Evolutionary conservation across 2,113 vertebrate species (phyloP), one percentile per base, ranked within the genome.

Genomic region (Vulpes lagopus): DNA sequence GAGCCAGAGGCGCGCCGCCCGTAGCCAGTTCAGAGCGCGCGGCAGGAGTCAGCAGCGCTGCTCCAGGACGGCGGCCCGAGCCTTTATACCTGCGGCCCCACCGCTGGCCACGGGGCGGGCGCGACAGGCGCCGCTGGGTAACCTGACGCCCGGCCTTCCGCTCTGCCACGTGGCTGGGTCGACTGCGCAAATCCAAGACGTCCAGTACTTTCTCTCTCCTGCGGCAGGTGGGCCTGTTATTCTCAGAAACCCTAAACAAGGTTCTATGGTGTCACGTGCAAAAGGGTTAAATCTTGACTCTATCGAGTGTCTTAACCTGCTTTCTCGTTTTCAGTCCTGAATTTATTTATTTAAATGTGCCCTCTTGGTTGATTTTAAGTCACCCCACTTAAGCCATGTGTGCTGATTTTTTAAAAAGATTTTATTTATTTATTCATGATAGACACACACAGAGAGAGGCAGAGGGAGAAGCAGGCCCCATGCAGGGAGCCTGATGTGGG

Each of bases 141-240:
- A 98, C 84, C 87, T 78, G 97, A 97, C 0, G 43, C 96, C 80
- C 5, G 67, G 83, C 73, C 93, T 81, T 57, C 67, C 76, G 62
- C 2, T 32, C 3, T 89, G 97, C 97, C 94, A 97, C 87, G 96
- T 97, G 93, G 92, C 95, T 79, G 65, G 35, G 81, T 86, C 35
- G 25, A 59, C 92, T 20, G 49, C 19, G 55, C 73, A 49, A 65
- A 59, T 93, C 79, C 30, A 7, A 30, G 27, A 79, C 67, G 53
- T 27, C 25, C 27, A 9, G 14, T 76, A 51, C 35, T 16, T 49
- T 84, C 32, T 84, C 32, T 82, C n/a, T 32, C 17, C 20, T n/a
- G 83, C 38, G n/a, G 49, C 3, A 19, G n/a, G 60, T 82, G 83
- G 71, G 67, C 17, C 8, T 71, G 17, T 90, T 57, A 10, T 57